Conservation (phyloP, 2,888 invertebrate species). For the Mactromeris polynyma region DNA sequence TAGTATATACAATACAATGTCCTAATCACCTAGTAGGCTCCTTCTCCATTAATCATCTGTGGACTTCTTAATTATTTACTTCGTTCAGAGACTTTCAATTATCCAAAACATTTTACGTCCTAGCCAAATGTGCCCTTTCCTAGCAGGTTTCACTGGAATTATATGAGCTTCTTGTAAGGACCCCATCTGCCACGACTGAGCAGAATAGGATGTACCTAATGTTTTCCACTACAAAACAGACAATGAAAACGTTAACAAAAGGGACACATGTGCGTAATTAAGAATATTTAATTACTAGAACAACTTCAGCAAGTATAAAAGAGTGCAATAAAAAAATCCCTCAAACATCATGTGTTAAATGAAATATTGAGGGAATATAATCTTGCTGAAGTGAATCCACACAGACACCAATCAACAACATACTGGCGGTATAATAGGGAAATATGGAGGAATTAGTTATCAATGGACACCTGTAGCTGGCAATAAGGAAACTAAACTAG, state of each 20-base stretch:
- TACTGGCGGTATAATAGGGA: neutral
- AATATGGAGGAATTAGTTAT: neutral
- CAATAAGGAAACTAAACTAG: neutral
- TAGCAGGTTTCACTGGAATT: neutral
- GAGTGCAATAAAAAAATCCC: conserved; percentile 17
- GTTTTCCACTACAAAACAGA: conserved; percentile 16
- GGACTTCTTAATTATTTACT: too few relatives aligned
- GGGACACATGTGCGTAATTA: conserved; percentile 15
- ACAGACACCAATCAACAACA: conserved; percentile 4
- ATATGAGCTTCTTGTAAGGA: neutral
- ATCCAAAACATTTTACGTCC: neutral
- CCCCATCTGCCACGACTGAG: neutral
- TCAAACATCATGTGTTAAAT: neutral
- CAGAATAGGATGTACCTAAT: neutral
- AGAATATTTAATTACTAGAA: conserved; percentile 17
- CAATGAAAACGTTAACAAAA: neutral
- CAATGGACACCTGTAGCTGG: neutral
- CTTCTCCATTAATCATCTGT: too few relatives aligned
- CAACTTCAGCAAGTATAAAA: conserved; percentile 6
- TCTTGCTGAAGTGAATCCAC: neutral
- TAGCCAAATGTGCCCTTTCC: neutral
- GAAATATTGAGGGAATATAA: conserved; percentile 7
- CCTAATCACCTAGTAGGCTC: too few relatives aligned
- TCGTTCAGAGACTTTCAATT: neutral
- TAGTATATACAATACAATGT: too few relatives aligned